These are phyloP conservation scores for Takifugu bimaculatus DNA, from an alignment of 2,113 vertebrate genomes.

Conservation along the genomic window DNA sequence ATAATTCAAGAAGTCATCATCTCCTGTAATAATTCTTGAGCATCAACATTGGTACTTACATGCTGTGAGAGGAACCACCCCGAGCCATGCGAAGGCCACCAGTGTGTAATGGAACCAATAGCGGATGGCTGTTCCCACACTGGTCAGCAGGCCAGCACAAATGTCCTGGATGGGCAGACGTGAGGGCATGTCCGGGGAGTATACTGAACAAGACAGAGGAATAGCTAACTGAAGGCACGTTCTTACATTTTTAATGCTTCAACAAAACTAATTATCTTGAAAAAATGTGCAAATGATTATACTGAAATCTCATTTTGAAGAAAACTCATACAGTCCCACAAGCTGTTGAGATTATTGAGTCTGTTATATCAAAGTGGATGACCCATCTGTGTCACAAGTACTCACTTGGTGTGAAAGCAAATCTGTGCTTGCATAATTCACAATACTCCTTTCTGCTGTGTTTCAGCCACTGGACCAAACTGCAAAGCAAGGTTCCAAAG, in stretches of 20 bases:
- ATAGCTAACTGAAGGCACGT: background rate
- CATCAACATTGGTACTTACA: conserved; percentile 78
- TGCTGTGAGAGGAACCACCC: conserved; percentile 98
- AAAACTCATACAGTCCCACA: background rate
- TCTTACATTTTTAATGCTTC: background rate
- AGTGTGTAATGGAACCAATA: conserved; percentile 99
- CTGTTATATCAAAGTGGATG: conserved; percentile 8
- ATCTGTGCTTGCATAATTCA: conserved; percentile 99
- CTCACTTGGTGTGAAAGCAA: conserved; percentile 99
- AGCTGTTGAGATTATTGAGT: background rate
- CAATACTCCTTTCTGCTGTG: conserved; percentile 99
- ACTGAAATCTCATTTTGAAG: background rate
- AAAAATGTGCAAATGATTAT: background rate
- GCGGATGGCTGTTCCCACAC: conserved; percentile 97
- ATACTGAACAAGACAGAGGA: conserved; percentile 72
- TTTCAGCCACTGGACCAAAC: conserved; percentile 99
- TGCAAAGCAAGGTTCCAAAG: conserved; percentile 64
- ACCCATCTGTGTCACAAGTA: conserved; percentile 26
- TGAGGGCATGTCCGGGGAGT: conserved; percentile 99
- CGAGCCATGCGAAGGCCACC: conserved; percentile 99
- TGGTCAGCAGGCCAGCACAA: conserved; percentile 95
- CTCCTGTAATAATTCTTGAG: background rate
- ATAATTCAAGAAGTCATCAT: conserved; percentile 5
- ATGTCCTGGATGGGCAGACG: conserved; percentile 98
- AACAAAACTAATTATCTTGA: background rate